Evolutionary conservation across 2,113 vertebrate genomes (phyloP).

Genomic region (Lamprologus sp.): DNA sequence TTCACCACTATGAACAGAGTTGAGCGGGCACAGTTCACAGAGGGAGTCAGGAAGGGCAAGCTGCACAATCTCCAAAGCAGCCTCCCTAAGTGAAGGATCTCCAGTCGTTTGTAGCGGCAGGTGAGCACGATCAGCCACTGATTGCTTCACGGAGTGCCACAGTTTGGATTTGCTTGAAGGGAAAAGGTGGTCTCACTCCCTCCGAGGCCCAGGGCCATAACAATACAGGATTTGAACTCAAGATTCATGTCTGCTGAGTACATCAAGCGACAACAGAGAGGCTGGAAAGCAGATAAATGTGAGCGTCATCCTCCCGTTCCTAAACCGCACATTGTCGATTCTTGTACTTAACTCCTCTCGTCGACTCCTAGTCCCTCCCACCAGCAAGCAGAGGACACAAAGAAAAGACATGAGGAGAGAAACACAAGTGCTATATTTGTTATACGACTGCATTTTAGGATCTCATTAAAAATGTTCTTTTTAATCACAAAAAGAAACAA

Average conservation of each 20-base stretch:
- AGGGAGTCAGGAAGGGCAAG: background rate
- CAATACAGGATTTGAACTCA: background rate
- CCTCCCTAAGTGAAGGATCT: background rate
- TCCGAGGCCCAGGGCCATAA: background rate
- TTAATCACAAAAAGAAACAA: background rate
- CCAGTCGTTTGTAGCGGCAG: background rate
- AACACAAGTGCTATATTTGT: background rate
- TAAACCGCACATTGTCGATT: background rate
- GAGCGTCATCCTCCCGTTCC: rapidly evolving
- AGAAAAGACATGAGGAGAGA: background rate
- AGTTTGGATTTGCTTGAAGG: background rate
- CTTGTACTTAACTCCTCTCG: background rate
- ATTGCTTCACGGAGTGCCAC: background rate
- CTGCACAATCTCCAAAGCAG: background rate
- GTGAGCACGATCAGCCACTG: background rate
- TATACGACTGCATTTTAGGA: background rate
- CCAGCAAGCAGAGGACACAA: background rate
- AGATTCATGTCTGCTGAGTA: background rate
- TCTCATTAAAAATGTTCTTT: rapidly evolving
- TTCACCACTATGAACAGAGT: background rate
- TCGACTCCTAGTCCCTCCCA: background rate
- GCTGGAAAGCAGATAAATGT: background rate
- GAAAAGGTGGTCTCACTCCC: background rate
- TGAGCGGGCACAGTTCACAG: background rate
- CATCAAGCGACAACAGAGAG: background rate